phyloP scores from a whole-genome alignment of 2,888 invertebrate species.

The Drosophila longiperda region DNA sequence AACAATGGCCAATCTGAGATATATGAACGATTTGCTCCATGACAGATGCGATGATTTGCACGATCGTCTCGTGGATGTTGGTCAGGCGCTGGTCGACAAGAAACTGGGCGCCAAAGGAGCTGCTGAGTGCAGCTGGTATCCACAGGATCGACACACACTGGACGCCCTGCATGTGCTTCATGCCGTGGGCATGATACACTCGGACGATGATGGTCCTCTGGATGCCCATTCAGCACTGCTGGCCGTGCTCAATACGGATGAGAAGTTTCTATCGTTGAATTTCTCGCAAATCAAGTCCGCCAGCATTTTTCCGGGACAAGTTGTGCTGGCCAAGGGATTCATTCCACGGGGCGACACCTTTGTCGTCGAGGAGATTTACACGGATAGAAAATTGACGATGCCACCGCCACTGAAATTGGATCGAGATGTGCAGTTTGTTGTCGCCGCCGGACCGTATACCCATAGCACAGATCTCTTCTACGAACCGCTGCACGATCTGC shows the following conservation, averaged over 20 bases:
- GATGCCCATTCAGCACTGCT: constrained; percentile 90
- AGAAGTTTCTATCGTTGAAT: constrained; percentile 85
- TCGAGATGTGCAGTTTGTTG: constrained; percentile 88
- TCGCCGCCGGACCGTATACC: constrained; percentile 94
- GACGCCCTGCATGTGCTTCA: constrained; percentile 78
- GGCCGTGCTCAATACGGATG: constrained; percentile 88
- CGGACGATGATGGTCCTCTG: constrained; percentile 90
- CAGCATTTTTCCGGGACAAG: constrained; percentile 84
- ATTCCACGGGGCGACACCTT: constrained; percentile 90
- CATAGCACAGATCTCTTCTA: constrained; percentile 91
- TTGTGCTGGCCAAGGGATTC: constrained; percentile 89
- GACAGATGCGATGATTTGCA: constrained; percentile 81
- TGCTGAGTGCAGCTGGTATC: constrained; percentile 80
- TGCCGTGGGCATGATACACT: constrained; percentile 90
- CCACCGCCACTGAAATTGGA: constrained; percentile 84
- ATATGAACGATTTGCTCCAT: constrained; percentile 83
- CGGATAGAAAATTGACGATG: constrained; percentile 86
- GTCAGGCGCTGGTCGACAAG: constrained; percentile 81
- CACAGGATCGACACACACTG: constrained; percentile 80
- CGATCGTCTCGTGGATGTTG: constrained; percentile 82
- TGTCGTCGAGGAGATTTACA: constrained; percentile 88
- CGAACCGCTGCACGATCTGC: constrained; percentile 92
- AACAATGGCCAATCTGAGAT: constrained; percentile 83
- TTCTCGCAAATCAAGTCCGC: constrained; percentile 85
- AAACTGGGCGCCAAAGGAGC: constrained; percentile 74